These are phyloP conservation scores for Ochropacha duplaris DNA, from an alignment of 2,888 invertebrate species.

Conservation along the genomic window DNA sequence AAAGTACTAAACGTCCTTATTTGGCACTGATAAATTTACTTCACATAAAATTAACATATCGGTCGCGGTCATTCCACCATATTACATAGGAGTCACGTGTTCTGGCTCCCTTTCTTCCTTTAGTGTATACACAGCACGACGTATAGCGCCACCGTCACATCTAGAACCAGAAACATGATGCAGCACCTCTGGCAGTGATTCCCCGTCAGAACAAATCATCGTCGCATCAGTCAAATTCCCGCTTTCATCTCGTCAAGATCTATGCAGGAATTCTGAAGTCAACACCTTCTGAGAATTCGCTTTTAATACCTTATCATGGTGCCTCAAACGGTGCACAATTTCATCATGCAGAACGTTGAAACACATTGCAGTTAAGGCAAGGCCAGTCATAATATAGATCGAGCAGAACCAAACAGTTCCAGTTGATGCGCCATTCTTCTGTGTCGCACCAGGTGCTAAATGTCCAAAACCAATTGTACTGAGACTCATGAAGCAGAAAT, in stretches of 20 bases:
- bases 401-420: conserved; percentile 95
- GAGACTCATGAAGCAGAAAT: conserved; percentile 97
- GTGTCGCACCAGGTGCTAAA: conserved; percentile 88
- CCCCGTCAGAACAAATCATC: conserved; percentile 68
- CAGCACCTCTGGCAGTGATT: conserved; percentile 74
- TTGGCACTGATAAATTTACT: conserved; percentile 5
- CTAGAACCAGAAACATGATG: conserved; percentile 68
- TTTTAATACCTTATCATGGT: conserved; percentile 76
- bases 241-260: conserved; percentile 78
- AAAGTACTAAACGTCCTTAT: not conserved
- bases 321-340: conserved; percentile 90
- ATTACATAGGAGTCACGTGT: conserved; percentile 60
- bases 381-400: conserved; percentile 93
- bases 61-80: not conserved
- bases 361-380: conserved; percentile 95
- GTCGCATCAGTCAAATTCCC: conserved; percentile 72
- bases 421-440: conserved; percentile 75
- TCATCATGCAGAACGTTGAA: conserved; percentile 95
- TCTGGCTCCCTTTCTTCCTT: conserved; percentile 70
- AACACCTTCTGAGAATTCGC: conserved; percentile 66
- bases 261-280: conserved; percentile 70
- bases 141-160: conserved; percentile 64
- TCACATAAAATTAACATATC: conserved; percentile 8
- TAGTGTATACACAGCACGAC: conserved; percentile 68
- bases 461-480: conserved; percentile 96